phyloP scores from a whole-genome alignment of 2,888 invertebrate genomes.

The Keiferia lycopersicella region DNA sequence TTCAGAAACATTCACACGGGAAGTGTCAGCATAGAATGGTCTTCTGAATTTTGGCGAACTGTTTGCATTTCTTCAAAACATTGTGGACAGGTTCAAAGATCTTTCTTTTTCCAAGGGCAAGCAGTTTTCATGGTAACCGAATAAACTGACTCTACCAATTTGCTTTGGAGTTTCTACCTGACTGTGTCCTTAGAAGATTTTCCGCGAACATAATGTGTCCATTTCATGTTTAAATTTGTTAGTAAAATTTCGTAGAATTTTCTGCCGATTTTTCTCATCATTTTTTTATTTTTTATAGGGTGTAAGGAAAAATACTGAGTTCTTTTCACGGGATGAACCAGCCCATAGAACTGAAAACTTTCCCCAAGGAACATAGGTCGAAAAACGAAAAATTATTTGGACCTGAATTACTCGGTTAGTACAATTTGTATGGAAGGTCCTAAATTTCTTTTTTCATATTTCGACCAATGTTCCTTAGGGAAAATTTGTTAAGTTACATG shows the following conservation, averaged over 20 bases:
- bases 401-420: no score
- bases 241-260: not conserved
- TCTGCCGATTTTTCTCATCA: not conserved
- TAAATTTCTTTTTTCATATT: no score
- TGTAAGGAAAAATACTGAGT: no score
- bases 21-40: not conserved
- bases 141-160: not conserved
- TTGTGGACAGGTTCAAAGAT: constrained; percentile 3
- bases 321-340: no score
- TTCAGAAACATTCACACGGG: not conserved
- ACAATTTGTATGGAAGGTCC: no score
- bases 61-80: constrained; percentile 8
- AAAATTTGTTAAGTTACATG: no score
- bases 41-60: not conserved
- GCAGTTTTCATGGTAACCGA: not conserved
- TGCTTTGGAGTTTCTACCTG: not conserved
- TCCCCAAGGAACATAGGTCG: no score
- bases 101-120: not conserved
- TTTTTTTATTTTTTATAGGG: no score
- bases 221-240: not conserved
- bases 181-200: not conserved
- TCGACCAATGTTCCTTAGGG: no score
- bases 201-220: not conserved
- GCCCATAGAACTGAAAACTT: no score
- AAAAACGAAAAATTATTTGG: no score